These are phyloP conservation scores for Ambastaia sidthimunki DNA, from an alignment of 2,797 vertebrate genomes.

Conservation along the genomic window DNA sequence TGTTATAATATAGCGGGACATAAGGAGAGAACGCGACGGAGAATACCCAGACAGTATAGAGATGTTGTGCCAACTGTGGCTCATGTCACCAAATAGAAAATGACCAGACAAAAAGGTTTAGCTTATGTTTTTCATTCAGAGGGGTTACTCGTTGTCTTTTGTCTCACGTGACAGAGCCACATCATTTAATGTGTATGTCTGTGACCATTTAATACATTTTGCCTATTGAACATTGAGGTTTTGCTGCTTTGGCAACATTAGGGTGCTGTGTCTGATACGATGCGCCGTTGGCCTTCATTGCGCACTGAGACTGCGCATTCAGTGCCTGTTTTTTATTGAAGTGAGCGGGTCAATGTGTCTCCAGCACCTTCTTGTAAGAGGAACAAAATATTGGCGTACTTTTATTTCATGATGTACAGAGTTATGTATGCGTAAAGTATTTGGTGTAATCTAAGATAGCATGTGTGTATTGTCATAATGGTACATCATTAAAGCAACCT, in stretches of 20 bases:
- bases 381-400: background rate
- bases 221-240: conserved; percentile 24
- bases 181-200: background rate
- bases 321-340: conserved; percentile 40
- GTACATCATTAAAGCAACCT: background rate
- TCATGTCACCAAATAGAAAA: conserved; percentile 29
- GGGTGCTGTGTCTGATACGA: conserved; percentile 43
- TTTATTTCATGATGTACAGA: background rate
- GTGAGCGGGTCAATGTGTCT: conserved; percentile 20
- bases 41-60: conserved; percentile 5
- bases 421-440: background rate
- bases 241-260: conserved; percentile 40
- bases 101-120: conserved; percentile 32
- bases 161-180: conserved; percentile 10
- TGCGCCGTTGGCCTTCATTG: conserved; percentile 34
- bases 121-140: conserved; percentile 32
- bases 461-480: background rate
- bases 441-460: background rate
- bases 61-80: conserved; percentile 36
- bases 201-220: conserved; percentile 2
- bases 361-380: background rate
- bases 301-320: conserved; percentile 54
- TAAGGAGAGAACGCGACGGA: background rate
- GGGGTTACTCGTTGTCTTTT: conserved; percentile 12
- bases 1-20: conserved; percentile 3